These are phyloP conservation scores for Sinocyclocheilus anshuiensis DNA, from an alignment of 2,113 vertebrate species.

Conservation along the genomic window DNA sequence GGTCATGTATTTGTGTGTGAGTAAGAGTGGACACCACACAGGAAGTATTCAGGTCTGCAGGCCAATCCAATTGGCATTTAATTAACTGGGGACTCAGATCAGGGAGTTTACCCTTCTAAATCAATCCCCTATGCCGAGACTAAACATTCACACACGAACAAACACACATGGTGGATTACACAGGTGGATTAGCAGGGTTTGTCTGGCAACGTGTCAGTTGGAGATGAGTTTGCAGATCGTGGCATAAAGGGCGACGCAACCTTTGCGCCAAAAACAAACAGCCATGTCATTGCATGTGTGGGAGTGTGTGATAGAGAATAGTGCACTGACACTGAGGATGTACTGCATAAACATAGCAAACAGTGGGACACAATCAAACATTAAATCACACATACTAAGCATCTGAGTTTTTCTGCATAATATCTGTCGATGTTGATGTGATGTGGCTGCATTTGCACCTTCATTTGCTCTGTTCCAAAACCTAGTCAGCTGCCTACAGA, in stretches of 20 bases:
- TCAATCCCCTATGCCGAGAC: slow-evolving; percentile 48
- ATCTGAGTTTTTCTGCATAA: slow-evolving; percentile 1
- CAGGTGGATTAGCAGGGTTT: slow-evolving; percentile 51
- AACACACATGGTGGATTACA: slow-evolving; percentile 42
- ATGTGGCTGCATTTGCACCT: background rate
- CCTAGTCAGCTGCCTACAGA: background rate
- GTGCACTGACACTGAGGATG: background rate
- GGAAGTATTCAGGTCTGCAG: slow-evolving; percentile 50
- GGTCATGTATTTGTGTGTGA: slow-evolving; percentile 42
- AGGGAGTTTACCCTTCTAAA: slow-evolving; percentile 56
- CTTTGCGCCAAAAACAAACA: slow-evolving; percentile 34
- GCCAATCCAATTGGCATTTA: slow-evolving; percentile 60
- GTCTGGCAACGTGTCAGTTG: slow-evolving; percentile 31
- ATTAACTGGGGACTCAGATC: slow-evolving; percentile 57
- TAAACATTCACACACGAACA: slow-evolving; percentile 46
- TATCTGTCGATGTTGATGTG: background rate
- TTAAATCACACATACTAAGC: background rate
- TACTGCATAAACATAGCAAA: slow-evolving; percentile 21
- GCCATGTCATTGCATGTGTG: slow-evolving; percentile 18
- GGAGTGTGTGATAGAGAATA: slow-evolving; percentile 19
- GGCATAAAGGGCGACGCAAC: slow-evolving; percentile 53
- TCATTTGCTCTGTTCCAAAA: background rate
- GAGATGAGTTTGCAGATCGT: slow-evolving; percentile 42
- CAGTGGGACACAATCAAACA: background rate
- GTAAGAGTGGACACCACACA: slow-evolving; percentile 34